phyloP scores from a whole-genome alignment of 2,113 vertebrate genomes.

The Cryptomyrus ogoouensis region DNA sequence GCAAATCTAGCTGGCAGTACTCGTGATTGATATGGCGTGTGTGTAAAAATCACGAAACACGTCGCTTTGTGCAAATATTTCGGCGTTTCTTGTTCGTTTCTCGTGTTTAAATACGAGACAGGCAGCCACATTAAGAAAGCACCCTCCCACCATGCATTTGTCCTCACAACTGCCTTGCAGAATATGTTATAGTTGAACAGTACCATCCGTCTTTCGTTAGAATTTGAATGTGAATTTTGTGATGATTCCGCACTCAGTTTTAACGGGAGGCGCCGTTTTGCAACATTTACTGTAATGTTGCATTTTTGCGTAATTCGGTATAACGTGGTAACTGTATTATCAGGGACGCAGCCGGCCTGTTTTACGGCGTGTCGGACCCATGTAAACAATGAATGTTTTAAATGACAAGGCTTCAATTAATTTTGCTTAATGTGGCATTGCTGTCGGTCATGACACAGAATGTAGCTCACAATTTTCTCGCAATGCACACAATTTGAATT shows the following conservation, averaged over 20 bases:
- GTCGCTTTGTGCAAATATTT: neutral
- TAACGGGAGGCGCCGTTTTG: neutral
- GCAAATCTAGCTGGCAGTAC: neutral
- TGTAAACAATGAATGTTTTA: conserved; percentile 11
- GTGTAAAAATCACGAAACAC: neutral
- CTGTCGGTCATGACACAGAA: neutral
- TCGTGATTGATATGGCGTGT: neutral
- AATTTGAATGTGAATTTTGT: neutral
- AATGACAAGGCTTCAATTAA: neutral
- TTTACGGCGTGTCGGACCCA: neutral
- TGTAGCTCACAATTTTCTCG: neutral
- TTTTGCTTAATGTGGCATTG: neutral
- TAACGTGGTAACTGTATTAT: neutral
- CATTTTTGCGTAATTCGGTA: neutral
- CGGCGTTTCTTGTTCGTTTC: neutral
- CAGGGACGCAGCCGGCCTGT: neutral
- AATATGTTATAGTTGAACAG: neutral
- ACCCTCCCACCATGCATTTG: neutral
- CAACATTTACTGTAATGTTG: neutral
- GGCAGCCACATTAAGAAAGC: neutral
- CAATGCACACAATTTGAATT: neutral
- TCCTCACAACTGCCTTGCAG: neutral
- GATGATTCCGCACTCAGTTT: neutral
- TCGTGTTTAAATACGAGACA: neutral
- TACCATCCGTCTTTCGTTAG: neutral